A percentile compares a stretch with the other conserved stretches of the same genome.
Evolutionary conservation across 2,113 vertebrate genomes (phyloP).

Genomic region (Seriola quinqueradiata): DNA sequence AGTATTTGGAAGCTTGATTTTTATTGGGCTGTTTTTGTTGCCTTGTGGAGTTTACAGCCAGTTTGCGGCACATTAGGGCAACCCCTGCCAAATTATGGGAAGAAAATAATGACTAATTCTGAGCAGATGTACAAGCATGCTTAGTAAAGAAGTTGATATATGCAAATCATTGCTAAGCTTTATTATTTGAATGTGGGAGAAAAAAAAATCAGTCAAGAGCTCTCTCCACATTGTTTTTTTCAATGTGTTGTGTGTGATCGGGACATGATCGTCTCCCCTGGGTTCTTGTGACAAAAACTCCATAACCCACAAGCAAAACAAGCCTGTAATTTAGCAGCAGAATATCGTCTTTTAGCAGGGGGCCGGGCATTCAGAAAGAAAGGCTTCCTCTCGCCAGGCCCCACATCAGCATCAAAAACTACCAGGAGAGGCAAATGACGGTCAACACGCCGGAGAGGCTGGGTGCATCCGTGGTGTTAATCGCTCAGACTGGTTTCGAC

Average conservation of each 20-base stretch:
- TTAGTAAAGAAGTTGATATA: slow-evolving; percentile 45
- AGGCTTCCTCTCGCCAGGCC: slow-evolving; percentile 30
- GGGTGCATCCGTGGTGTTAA: slow-evolving; percentile 28
- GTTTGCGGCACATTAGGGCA: slow-evolving; percentile 10
- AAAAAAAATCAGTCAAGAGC: not conserved
- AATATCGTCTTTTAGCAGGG: slow-evolving; percentile 39
- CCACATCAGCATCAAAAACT: slow-evolving; percentile 18
- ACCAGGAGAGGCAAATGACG: slow-evolving; percentile 27
- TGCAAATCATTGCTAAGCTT: slow-evolving; percentile 44
- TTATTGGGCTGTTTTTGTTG: slow-evolving; percentile 36
- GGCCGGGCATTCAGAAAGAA: not conserved
- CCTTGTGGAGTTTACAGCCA: slow-evolving; percentile 25
- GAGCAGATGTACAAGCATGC: slow-evolving; percentile 58
- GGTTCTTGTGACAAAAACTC: not conserved
- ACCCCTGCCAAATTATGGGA: slow-evolving; percentile 45
- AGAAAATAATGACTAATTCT: slow-evolving; percentile 50
- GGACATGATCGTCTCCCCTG: not conserved
- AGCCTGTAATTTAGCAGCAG: slow-evolving; percentile 43
- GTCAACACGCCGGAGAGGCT: slow-evolving; percentile 18
- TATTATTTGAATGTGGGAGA: slow-evolving; percentile 41
- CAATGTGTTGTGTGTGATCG: slow-evolving; percentile 21
- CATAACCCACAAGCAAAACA: not conserved
- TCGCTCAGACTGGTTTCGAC: not conserved
- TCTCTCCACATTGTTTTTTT: slow-evolving; percentile 18
- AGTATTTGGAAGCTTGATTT: slow-evolving; percentile 15